A percentile compares a stretch with the other conserved stretches of the same genome.
These are phyloP conservation scores for Pegoplata infirma DNA, from an alignment of 2,888 invertebrate genomes.

Conservation along the genomic window DNA sequence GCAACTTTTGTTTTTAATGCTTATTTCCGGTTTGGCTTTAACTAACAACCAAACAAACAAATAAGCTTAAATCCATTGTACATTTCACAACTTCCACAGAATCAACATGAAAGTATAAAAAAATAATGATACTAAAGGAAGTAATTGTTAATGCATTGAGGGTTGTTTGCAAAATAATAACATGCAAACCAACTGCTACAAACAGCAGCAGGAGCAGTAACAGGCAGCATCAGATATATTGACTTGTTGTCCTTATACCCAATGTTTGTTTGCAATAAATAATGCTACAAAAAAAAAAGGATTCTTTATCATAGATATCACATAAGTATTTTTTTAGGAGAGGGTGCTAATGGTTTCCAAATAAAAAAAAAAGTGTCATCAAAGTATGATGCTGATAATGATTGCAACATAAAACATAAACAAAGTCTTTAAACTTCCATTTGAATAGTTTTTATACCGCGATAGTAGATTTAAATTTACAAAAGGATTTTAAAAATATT, in stretches of 20 bases:
- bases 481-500: background rate
- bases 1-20: slow-evolving; percentile 50
- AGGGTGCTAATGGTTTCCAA: slow-evolving; percentile 51
- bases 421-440: background rate
- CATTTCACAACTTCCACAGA: background rate
- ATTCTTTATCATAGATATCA: slow-evolving; percentile 5
- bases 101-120: background rate
- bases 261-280: slow-evolving; percentile 52
- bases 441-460: background rate
- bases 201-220: background rate
- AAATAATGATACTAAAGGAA: background rate
- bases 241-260: slow-evolving; percentile 52
- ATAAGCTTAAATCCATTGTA: slow-evolving; percentile 24
- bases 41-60: slow-evolving; percentile 44
- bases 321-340: background rate
- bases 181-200: background rate
- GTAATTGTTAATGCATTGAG: background rate
- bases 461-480: background rate
- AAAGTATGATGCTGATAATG: background rate
- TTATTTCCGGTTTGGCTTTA: slow-evolving; percentile 58
- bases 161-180: background rate
- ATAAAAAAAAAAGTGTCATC: slow-evolving; percentile 36
- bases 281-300: slow-evolving; percentile 28
- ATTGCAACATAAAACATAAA: background rate
- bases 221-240: slow-evolving; percentile 9